A percentile compares a stretch with the other conserved stretches of the same genome.
phyloP scores from a whole-genome alignment of 1,140 invertebrate species.

The Phymastichus coffea region DNA sequence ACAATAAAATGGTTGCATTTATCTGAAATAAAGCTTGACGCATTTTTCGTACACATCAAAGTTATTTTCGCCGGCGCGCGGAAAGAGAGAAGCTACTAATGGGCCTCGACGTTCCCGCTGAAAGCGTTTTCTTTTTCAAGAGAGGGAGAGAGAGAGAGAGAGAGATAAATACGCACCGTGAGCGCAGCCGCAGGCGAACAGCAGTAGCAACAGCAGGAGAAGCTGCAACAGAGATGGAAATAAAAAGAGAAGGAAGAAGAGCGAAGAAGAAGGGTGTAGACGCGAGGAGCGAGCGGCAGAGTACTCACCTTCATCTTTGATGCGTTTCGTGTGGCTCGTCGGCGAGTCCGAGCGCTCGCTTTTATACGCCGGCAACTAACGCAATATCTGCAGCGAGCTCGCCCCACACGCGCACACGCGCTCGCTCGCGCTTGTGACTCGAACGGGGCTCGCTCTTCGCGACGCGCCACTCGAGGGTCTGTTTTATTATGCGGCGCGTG shows the following conservation, averaged over 20 bases:
- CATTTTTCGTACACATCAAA: too few species aligned
- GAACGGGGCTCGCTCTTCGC: not conserved
- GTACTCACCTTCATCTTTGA: conserved; percentile 25
- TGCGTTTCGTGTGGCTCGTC: conserved; percentile 8
- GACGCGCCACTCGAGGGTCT: not conserved
- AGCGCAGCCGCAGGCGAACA: conserved; percentile 8
- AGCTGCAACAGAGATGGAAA: not conserved
- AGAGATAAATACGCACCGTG: conserved; percentile 23
- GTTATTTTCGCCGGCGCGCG: not conserved
- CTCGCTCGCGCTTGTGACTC: not conserved
- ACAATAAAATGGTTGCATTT: too few species aligned
- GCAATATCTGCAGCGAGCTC: too few species aligned
- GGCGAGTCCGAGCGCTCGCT: not conserved
- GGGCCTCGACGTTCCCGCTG: too few species aligned
- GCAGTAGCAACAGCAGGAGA: not conserved
- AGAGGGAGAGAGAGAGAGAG: not conserved
- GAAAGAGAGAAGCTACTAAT: not conserved
- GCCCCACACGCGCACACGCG: too few species aligned
- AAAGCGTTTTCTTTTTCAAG: too few species aligned
- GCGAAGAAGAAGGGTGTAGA: not conserved
- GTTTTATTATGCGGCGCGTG: not conserved
- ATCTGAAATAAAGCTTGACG: too few species aligned
- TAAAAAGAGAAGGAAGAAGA: not conserved
- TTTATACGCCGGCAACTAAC: conserved; percentile 4
- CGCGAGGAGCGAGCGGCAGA: not conserved